Evolutionary conservation across 1,140 invertebrate genomes (phyloP).

Genomic region (Leptinotarsa lineolata): DNA sequence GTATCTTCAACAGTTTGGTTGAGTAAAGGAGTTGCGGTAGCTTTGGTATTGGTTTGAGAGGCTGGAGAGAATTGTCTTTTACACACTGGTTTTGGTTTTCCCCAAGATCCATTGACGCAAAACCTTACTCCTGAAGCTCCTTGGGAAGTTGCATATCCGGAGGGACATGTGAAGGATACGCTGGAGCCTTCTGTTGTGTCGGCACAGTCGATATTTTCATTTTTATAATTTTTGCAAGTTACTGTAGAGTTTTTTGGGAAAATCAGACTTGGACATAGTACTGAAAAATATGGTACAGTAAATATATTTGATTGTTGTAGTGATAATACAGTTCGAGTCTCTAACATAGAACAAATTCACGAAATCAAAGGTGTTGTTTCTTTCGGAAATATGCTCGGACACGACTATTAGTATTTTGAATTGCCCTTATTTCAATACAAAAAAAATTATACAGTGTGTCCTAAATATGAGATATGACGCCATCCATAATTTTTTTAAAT

Average conservation of each 20-base stretch:
- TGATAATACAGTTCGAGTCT: background rate
- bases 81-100: background rate
- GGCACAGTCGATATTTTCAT: constrained; percentile 1
- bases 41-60: background rate
- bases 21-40: background rate
- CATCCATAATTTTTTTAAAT: too few relatives aligned
- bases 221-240: background rate
- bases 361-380: too few relatives aligned
- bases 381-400: too few relatives aligned
- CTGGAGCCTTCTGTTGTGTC: constrained; percentile 2
- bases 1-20: background rate
- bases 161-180: background rate
- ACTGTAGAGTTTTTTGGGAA: background rate
- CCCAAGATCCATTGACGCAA: constrained; percentile 9
- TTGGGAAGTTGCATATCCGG: background rate
- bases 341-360: too few relatives aligned
- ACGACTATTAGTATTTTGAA: too few relatives aligned
- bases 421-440: too few relatives aligned
- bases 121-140: background rate
- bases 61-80: too few relatives aligned
- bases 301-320: background rate
- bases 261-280: background rate
- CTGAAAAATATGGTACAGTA: constrained; percentile 14
- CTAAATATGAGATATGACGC: too few relatives aligned
- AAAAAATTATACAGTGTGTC: too few relatives aligned